These are phyloP conservation scores for Drosophila tripunctata DNA, from an alignment of 2,888 invertebrate genomes.

Conservation along the genomic window DNA sequence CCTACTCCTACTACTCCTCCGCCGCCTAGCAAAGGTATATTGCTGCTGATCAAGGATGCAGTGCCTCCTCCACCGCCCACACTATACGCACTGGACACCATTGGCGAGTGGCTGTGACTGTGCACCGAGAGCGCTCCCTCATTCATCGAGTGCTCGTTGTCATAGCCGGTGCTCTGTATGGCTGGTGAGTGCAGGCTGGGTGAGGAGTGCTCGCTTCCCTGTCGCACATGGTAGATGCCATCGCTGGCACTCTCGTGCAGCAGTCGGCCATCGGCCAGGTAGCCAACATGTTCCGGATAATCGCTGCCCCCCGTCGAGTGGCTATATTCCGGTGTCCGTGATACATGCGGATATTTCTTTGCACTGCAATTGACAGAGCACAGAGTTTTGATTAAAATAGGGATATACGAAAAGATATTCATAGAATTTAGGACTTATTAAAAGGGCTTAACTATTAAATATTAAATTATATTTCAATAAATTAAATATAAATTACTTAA, in stretches of 20 bases:
- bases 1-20: too few species aligned
- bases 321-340: constrained; percentile 75
- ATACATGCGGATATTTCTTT: constrained; percentile 78
- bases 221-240: constrained; percentile 74
- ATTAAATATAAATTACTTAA: too few species aligned
- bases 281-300: constrained; percentile 74
- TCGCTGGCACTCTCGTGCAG: constrained; percentile 68
- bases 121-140: constrained; percentile 64
- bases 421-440: too few species aligned
- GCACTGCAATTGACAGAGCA: constrained; percentile 55
- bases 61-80: constrained; percentile 64
- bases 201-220: constrained; percentile 81
- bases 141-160: constrained; percentile 68
- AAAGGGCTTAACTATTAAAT: too few species aligned
- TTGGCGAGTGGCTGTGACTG: constrained; percentile 69
- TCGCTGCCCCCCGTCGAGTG: constrained; percentile 74
- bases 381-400: too few species aligned
- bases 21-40: constrained; percentile 78
- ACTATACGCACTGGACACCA: constrained; percentile 73
- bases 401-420: too few species aligned
- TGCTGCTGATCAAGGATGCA: constrained; percentile 80
- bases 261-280: constrained; percentile 68
- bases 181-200: constrained; percentile 81
- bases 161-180: constrained; percentile 76
- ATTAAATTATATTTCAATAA: too few species aligned